A percentile compares a stretch with the other conserved stretches of the same genome.
These are phyloP conservation scores for Hiodon alosoides DNA, from an alignment of 2,113 vertebrate genomes.

Conservation along the genomic window DNA sequence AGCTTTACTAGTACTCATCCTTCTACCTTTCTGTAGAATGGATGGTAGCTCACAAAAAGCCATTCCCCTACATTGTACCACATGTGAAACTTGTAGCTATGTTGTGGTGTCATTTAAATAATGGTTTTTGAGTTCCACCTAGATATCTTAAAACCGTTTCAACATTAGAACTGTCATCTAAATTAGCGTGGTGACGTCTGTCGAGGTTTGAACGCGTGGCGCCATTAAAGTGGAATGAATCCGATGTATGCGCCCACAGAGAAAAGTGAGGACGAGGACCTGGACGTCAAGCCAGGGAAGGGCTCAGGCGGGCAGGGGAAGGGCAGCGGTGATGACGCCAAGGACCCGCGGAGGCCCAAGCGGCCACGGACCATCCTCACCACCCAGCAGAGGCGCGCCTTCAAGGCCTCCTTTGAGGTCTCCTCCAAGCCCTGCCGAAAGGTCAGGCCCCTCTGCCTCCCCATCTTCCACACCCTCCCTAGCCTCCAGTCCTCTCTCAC, in stretches of 20 bases:
- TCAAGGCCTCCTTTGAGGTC: conserved; percentile 92
- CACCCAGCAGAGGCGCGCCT: conserved; percentile 82
- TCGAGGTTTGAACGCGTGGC: neutral
- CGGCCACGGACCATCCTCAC: conserved; percentile 88
- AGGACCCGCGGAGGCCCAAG: conserved; percentile 78
- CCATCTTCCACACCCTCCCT: too few relatives aligned
- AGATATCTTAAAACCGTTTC: too few relatives aligned
- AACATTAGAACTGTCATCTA: too few relatives aligned
- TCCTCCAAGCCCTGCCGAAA: conserved; percentile 92
- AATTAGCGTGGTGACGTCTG: too few relatives aligned
- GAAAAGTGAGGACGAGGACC: conserved; percentile 83
- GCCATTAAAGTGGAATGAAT: neutral
- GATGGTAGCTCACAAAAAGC: too few relatives aligned
- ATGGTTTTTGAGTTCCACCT: too few relatives aligned
- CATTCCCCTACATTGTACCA: too few relatives aligned
- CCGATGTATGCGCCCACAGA: conserved; percentile 52
- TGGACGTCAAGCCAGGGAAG: conserved; percentile 76
- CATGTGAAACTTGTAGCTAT: too few relatives aligned
- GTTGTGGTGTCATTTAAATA: too few relatives aligned
- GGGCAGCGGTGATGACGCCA: conserved; percentile 66
- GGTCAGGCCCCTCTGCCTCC: conserved; percentile 50
- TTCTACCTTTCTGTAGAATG: too few relatives aligned
- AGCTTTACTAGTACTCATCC: too few relatives aligned
- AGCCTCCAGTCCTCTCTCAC: too few relatives aligned
- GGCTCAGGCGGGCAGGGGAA: conserved; percentile 61